Conservation (phyloP, 2,797 vertebrate genomes). For the Sebastes aleutianus region DNA sequence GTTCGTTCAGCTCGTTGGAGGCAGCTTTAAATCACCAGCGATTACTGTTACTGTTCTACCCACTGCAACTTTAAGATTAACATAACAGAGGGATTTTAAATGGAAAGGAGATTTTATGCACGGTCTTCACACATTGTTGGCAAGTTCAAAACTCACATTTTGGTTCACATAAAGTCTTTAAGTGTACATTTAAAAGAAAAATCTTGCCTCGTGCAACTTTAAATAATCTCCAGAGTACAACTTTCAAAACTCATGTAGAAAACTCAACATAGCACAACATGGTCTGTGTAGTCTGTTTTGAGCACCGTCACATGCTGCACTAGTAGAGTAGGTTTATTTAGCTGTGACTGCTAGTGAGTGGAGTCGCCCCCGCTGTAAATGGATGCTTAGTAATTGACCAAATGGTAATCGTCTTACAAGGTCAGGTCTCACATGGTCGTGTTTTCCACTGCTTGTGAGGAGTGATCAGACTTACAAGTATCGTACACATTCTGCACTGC, state of each 20-base stretch:
- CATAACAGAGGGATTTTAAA: not conserved
- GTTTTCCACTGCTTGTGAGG: slow-evolving; percentile 50
- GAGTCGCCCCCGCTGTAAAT: slow-evolving; percentile 8
- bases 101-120: not conserved
- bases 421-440: slow-evolving; percentile 70
- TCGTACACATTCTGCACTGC: not conserved
- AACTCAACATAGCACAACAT: not conserved
- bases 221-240: not conserved
- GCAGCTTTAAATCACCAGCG: too few species aligned
- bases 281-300: not conserved
- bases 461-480: not conserved
- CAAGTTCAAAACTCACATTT: not conserved
- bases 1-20: too few species aligned
- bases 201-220: not conserved
- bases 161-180: not conserved
- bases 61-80: not conserved
- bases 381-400: slow-evolving; percentile 30
- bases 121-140: not conserved
- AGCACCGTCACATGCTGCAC: slow-evolving; percentile 35
- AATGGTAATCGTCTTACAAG: slow-evolving; percentile 69
- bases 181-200: not conserved
- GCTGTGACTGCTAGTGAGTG: slow-evolving; percentile 12
- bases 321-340: slow-evolving; percentile 34
- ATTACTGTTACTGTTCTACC: too few species aligned
- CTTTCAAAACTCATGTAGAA: not conserved